Conservation (phyloP, 2,888 invertebrate genomes). For the Drosophila gaucha region DNA sequence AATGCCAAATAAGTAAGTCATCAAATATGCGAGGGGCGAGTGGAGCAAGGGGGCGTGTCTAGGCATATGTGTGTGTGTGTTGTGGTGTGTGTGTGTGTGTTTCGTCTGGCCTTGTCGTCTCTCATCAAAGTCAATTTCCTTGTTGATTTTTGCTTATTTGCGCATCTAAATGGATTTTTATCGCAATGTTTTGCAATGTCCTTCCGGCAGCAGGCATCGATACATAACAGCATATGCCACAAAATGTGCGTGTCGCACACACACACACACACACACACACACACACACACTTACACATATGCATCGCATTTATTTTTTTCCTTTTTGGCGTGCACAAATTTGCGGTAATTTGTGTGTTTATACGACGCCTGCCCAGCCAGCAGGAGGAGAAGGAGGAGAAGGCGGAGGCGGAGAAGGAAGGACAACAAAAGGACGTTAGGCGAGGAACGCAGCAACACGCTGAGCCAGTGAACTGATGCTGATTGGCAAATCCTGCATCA, state of each 20-base stretch:
- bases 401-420: not conserved
- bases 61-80: conserved; percentile 19
- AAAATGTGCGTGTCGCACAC: conserved; percentile 43
- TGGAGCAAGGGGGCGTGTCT: conserved; percentile 25
- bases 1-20: conserved; percentile 55
- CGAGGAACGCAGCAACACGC: too few relatives aligned
- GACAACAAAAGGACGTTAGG: conserved; percentile 1
- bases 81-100: conserved; percentile 12
- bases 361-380: conserved; percentile 32
- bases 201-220: conserved; percentile 71
- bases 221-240: conserved; percentile 46
- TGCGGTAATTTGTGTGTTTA: conserved; percentile 64
- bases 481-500: conserved; percentile 75
- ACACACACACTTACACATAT: conserved; percentile 7
- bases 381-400: not conserved
- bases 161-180: conserved; percentile 80
- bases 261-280: conserved; percentile 17
- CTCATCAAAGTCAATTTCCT: conserved; percentile 78
- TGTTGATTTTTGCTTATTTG: conserved; percentile 81
- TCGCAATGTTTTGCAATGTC: conserved; percentile 80
- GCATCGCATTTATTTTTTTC: conserved; percentile 6
- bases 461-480: conserved; percentile 62
- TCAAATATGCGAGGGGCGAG: conserved; percentile 32
- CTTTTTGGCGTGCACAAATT: conserved; percentile 54
- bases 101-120: conserved; percentile 33